Evolutionary conservation across 2,797 vertebrate genomes (phyloP).

Genomic region (Yasuhikotakia modesta): DNA sequence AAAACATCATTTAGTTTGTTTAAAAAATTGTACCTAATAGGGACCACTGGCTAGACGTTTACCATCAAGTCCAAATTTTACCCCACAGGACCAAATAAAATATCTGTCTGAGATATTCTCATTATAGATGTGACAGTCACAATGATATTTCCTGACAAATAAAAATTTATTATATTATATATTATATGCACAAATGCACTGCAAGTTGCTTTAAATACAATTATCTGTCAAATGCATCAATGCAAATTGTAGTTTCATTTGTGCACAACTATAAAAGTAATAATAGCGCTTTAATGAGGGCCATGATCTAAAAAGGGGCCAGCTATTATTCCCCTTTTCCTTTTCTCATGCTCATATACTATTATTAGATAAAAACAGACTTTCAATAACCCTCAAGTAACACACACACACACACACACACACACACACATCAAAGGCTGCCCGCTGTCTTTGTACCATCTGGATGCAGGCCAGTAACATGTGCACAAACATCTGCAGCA

Average conservation of each 20-base stretch:
- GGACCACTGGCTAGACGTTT: too few species aligned
- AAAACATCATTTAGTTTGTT: too few species aligned
- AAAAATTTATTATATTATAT: too few species aligned
- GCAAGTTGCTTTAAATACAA: neutral
- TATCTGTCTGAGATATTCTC: too few species aligned
- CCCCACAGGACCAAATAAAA: too few species aligned
- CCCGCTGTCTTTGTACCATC: conserved; percentile 19
- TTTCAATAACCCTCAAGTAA: neutral
- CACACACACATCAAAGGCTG: conserved; percentile 26
- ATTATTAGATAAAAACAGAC: conserved; percentile 1
- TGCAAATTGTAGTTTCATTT: neutral
- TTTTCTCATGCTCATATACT: neutral
- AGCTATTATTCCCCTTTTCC: neutral
- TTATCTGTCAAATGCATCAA: neutral
- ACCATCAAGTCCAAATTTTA: too few species aligned
- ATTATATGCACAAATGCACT: too few species aligned
- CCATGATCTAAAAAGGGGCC: neutral
- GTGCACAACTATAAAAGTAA: neutral
- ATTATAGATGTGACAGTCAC: too few species aligned
- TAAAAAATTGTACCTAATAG: too few species aligned
- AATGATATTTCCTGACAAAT: too few species aligned
- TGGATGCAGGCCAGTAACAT: conserved; percentile 24
- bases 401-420: conserved; percentile 5
- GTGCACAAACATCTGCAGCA: conserved; percentile 23
- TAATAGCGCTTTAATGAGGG: neutral